Evolutionary conservation across 2,888 invertebrate genomes (phyloP), one percentile per base, ranked within the genome.

Genomic region (Ditula angustiorana): DNA sequence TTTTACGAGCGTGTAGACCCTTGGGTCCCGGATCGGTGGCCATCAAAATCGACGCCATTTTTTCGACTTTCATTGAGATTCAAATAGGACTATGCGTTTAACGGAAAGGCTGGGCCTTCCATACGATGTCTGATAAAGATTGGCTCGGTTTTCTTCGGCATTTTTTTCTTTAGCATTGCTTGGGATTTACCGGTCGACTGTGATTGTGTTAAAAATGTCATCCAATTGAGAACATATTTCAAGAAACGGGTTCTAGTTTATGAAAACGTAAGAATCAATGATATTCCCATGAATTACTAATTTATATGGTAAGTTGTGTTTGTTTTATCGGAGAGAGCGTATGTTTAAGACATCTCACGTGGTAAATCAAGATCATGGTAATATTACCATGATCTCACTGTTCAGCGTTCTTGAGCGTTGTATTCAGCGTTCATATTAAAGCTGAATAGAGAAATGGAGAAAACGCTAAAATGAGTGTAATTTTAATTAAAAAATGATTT

Each of bases 11-110:
- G 5, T 5, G 16, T 37, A 59, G 49, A 10, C 44, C 24, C 50
- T 41, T 19, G 52, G 52, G 33, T 13, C 2, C 33, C 35, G 35
- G 23, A 53, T 41, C 28, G 24, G 44, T 24, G 63, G 50, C 50
- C 57, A 63, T 63, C 63, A 57, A 62, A 53, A 56, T 62, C 41
- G 44, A 44, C 52, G 50, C 50, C 57, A 63, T 63, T 63, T 58
- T 46, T 52, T 58, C 57, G 57, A 50, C 44, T 52, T 49, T 58
- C 63, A 59, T 64, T 53, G 24, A 46, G 37, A 64, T 64, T 59
- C 64, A 59, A 64, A 59, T 64, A 53, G 58, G 59, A 64, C 59
- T 46, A 59, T 59, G 58, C 59, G 59, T 64, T 64, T 64, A 53
- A 41, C 33, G 50, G 13, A 64, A 59, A 13, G 64, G 53, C 46